phyloP scores from a whole-genome alignment of 2,113 vertebrate species.

The Octodon degus region DNA sequence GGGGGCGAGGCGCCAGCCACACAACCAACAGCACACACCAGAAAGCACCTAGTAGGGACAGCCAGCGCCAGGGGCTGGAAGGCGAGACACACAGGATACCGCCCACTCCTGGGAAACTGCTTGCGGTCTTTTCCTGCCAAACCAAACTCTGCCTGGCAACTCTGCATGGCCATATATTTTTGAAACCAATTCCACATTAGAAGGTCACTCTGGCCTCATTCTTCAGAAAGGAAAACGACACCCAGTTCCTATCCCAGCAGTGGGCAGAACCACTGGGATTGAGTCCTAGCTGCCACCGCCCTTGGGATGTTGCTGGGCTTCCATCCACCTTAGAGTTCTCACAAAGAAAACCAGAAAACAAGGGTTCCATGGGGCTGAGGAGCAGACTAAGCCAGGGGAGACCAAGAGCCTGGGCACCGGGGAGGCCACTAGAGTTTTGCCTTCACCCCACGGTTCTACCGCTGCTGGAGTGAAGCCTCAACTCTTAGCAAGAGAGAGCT shows the following conservation, averaged over 20 bases:
- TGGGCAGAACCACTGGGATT: no score
- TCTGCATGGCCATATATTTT: neutral
- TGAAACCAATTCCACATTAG: neutral
- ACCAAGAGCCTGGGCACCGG: neutral
- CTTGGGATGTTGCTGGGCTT: neutral
- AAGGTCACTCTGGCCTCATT: neutral
- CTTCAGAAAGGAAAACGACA: neutral
- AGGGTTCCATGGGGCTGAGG: fast-evolving
- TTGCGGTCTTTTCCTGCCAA: neutral
- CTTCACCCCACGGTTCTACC: neutral
- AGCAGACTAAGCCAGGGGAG: fast-evolving
- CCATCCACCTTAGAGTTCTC: neutral
- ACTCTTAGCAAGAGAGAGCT: neutral
- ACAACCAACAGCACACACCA: no score
- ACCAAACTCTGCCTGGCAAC: neutral
- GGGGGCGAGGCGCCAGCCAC: neutral
- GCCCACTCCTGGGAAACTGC: fast-evolving
- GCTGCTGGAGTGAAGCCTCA: fast-evolving
- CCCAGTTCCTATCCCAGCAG: neutral
- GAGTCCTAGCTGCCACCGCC: neutral
- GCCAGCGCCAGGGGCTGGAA: neutral
- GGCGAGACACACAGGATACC: neutral
- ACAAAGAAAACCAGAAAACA: neutral
- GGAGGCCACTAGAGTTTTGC: neutral
- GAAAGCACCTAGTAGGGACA: fast-evolving